phyloP scores from a whole-genome alignment of 1,140 invertebrate species.

The Drosophila dunni region DNA sequence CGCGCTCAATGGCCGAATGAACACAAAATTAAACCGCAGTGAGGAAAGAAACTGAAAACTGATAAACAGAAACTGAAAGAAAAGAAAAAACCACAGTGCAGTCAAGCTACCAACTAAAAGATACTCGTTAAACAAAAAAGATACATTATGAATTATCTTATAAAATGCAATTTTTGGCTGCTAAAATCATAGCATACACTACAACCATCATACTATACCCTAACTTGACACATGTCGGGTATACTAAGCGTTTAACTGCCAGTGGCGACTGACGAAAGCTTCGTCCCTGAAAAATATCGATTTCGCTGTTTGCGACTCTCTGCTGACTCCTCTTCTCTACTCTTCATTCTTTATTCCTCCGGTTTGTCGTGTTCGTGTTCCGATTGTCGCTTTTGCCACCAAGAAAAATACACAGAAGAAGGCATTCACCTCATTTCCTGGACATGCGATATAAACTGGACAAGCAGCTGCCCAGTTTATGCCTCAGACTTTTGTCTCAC shows the following conservation, averaged over 20 bases:
- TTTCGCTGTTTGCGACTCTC: slow-evolving; percentile 59
- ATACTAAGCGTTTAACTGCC: slow-evolving; percentile 6
- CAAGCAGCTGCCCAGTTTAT: slow-evolving; percentile 30
- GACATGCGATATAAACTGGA: slow-evolving; percentile 41
- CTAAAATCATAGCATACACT: too few relatives aligned
- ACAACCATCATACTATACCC: too few relatives aligned
- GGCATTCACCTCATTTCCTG: slow-evolving; percentile 76
- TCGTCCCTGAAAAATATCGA: slow-evolving; percentile 75
- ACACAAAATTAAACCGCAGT: slow-evolving; percentile 62
- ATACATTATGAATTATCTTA: too few relatives aligned
- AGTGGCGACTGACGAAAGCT: slow-evolving; percentile 35
- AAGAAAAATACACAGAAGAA: slow-evolving; percentile 46
- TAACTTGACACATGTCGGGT: too few relatives aligned
- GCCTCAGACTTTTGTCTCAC: not conserved
- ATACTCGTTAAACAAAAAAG: too few relatives aligned
- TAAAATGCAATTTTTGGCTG: too few relatives aligned
- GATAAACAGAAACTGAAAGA: slow-evolving; percentile 5
- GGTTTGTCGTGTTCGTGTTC: slow-evolving; percentile 13
- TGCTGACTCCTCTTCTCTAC: not conserved
- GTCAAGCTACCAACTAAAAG: too few relatives aligned
- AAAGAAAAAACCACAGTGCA: not conserved
- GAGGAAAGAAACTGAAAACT: slow-evolving; percentile 21
- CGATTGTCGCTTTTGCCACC: slow-evolving; percentile 55
- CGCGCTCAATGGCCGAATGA: slow-evolving; percentile 52
- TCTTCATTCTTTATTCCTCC: too few relatives aligned